A percentile compares a stretch with the other conserved stretches of the same genome.
Conservation (phyloP, 2,113 vertebrate species). For the Ariopsis seemanni region DNA sequence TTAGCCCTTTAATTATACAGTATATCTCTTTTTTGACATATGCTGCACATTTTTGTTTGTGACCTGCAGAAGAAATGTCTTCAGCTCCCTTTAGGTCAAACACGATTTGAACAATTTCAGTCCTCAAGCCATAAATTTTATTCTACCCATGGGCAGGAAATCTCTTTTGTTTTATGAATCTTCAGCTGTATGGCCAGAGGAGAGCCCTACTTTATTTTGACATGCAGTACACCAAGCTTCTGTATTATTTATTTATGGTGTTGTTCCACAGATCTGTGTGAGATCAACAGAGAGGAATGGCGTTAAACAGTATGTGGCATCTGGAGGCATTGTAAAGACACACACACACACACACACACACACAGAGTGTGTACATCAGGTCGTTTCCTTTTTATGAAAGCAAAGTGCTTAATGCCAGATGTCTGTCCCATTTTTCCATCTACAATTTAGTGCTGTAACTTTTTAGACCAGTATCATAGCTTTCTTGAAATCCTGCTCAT, state of each 20-base stretch:
- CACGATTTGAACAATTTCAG: constrained; percentile 20
- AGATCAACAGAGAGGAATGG: background rate
- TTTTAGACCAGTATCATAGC: background rate
- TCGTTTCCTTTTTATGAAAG: constrained; percentile 9
- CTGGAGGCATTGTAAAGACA: background rate
- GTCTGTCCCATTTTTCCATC: background rate
- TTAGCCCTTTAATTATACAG: background rate
- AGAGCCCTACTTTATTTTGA: constrained; percentile 26
- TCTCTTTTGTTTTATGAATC: constrained; percentile 16
- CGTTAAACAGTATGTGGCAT: constrained; percentile 5
- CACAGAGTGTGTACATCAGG: background rate
- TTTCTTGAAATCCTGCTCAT: background rate
- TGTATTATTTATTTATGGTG: constrained; percentile 44
- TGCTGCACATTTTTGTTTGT: background rate
- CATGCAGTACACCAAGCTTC: background rate
- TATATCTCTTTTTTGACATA: background rate
- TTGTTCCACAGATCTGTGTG: constrained; percentile 16
- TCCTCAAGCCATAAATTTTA: constrained; percentile 31
- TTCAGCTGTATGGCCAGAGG: constrained; percentile 10
- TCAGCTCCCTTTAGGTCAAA: constrained; percentile 20
- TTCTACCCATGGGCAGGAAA: background rate
- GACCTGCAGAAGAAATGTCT: constrained; percentile 34
- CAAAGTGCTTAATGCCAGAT: background rate
- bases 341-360: constrained; percentile 1
- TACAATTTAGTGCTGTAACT: background rate